Evolutionary conservation across 2,113 vertebrate genomes (phyloP).

Genomic region (Tragelaphus scriptus): DNA sequence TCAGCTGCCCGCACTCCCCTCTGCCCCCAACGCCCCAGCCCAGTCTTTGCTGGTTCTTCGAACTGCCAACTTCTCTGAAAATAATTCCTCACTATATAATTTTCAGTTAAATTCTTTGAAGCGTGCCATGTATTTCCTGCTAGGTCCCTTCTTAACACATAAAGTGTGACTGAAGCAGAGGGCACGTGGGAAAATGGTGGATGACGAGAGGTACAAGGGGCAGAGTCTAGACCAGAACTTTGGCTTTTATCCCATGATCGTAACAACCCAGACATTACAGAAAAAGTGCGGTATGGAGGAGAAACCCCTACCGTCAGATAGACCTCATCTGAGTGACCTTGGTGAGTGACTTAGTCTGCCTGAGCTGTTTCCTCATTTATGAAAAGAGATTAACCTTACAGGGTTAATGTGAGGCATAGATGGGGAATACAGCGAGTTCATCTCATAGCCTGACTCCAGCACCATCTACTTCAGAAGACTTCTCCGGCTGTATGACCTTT

Average conservation of each 20-base stretch:
- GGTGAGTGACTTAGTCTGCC: not conserved
- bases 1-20: too few species aligned
- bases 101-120: not conserved
- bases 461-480: not conserved
- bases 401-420: constrained; percentile 26
- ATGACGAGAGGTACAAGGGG: rapidly evolving
- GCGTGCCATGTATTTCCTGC: not conserved
- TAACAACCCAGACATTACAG: not conserved
- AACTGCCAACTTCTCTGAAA: not conserved
- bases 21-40: not conserved
- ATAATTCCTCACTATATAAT: not conserved
- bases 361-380: constrained; percentile 10
- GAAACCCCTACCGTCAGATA: not conserved
- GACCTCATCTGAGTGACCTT: not conserved
- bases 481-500: not conserved
- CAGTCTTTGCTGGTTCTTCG: not conserved
- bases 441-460: not conserved
- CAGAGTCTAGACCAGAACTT: not conserved
- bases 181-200: rapidly evolving
- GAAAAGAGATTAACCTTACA: constrained; percentile 44
- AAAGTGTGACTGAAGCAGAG: not conserved
- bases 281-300: not conserved
- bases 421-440: not conserved
- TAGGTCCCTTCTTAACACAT: not conserved
- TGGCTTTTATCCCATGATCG: not conserved